A percentile compares a stretch with the other conserved stretches of the same genome.
Conservation (phyloP, 2,797 vertebrate species). For the Chiroxiphia lanceolata region DNA sequence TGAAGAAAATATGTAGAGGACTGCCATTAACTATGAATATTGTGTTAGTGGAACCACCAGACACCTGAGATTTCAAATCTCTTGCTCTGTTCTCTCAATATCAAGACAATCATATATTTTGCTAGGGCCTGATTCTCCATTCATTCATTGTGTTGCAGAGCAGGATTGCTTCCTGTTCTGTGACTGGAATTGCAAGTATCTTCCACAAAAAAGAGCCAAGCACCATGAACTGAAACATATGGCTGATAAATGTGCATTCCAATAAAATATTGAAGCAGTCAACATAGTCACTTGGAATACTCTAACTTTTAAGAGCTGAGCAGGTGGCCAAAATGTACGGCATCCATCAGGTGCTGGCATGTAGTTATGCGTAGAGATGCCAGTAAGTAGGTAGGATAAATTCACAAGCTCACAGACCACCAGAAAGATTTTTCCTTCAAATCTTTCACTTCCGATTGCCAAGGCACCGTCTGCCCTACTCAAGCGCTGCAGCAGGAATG, state of each 20-base stretch:
- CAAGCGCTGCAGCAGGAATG: neutral
- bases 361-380: neutral
- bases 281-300: neutral
- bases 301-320: neutral
- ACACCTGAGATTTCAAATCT: neutral
- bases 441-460: neutral
- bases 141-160: neutral
- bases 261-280: neutral
- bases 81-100: neutral
- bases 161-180: neutral
- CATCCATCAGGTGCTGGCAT: neutral
- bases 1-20: neutral
- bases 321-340: neutral
- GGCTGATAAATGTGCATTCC: neutral
- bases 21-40: slow-evolving; percentile 12
- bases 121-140: neutral
- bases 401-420: neutral
- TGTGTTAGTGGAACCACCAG: neutral
- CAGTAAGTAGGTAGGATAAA: neutral
- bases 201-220: neutral
- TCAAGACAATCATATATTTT: neutral
- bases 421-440: neutral
- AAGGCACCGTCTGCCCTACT: neutral
- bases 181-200: neutral
- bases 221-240: neutral